These are phyloP conservation scores for Magallana nippona DNA, from an alignment of 2,888 invertebrate genomes.

Conservation along the genomic window DNA sequence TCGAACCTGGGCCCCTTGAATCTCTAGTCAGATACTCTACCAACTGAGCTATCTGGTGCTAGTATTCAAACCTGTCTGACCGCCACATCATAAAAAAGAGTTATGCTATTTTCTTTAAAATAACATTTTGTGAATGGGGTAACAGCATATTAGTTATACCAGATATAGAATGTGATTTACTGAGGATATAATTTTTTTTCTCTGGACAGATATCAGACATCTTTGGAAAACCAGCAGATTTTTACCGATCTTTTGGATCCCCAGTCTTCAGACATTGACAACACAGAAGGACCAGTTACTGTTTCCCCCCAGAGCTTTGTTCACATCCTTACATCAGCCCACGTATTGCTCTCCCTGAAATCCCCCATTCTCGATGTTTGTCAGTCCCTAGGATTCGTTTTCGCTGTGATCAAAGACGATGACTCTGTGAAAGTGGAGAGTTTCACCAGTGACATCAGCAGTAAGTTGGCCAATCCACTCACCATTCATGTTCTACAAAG, in stretches of 20 bases:
- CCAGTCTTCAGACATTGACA: background rate
- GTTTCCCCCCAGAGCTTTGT: background rate
- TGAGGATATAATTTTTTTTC: background rate
- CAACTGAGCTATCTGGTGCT: too few species aligned
- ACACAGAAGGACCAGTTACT: background rate
- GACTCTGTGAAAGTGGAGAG: background rate
- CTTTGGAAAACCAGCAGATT: constrained; percentile 27
- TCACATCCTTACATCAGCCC: background rate
- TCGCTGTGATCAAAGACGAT: background rate
- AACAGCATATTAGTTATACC: too few species aligned
- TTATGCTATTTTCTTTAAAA: too few species aligned
- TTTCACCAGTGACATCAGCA: background rate
- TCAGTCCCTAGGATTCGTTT: background rate
- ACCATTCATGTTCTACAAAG: background rate
- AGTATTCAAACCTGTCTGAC: too few species aligned
- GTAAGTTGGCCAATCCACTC: background rate
- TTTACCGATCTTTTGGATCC: background rate
- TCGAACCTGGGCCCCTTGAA: too few species aligned
- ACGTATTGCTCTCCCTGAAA: background rate
- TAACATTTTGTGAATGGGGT: too few species aligned
- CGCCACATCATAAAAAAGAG: too few species aligned
- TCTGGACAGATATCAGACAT: background rate
- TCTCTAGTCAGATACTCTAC: too few species aligned
- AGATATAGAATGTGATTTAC: too few species aligned
- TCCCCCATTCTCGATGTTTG: background rate